These are phyloP conservation scores for Hofmannophila pseudospretella DNA, from an alignment of 2,888 invertebrate genomes.

Conservation along the genomic window DNA sequence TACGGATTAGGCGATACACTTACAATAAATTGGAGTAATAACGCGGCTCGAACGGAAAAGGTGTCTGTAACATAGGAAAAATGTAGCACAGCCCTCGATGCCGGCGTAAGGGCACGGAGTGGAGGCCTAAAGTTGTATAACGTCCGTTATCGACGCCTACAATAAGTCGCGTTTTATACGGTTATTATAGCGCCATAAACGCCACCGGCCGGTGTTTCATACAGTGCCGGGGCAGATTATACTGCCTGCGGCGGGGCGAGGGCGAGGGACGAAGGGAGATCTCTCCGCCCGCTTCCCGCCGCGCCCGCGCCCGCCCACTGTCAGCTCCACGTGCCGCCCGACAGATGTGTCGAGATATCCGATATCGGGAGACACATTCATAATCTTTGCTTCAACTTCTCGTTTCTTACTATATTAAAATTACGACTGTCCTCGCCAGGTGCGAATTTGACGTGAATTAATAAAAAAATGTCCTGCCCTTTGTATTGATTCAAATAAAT, in stretches of 20 bases:
- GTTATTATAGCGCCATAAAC: conserved; percentile 77
- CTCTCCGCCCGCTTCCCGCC: conserved; percentile 68
- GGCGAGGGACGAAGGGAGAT: conserved; percentile 18
- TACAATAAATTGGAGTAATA: conserved; percentile 34
- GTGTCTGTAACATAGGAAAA: conserved; percentile 35
- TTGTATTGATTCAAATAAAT: no score
- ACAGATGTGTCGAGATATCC: conserved; percentile 75
- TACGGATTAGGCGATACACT: conserved; percentile 25
- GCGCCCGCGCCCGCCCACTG: conserved; percentile 60
- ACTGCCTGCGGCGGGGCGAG: conserved; percentile 54
- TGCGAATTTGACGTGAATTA: conserved; percentile 55
- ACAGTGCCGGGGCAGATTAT: conserved; percentile 73
- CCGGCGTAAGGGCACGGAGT: conserved; percentile 39
- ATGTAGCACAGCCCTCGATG: conserved; percentile 24
- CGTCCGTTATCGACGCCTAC: conserved; percentile 73
- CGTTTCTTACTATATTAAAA: conserved; percentile 72
- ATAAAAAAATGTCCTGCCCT: no score
- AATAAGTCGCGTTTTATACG: conserved; percentile 78
- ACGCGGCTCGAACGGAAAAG: conserved; percentile 28
- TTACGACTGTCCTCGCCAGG: conserved; percentile 56
- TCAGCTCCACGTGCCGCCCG: conserved; percentile 69
- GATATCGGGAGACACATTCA: conserved; percentile 76
- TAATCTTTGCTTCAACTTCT: conserved; percentile 70
- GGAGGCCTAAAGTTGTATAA: conserved; percentile 63
- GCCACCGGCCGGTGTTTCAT: conserved; percentile 76